phyloP scores from a whole-genome alignment of 2,797 vertebrate species.

The Hydrophis major region DNA sequence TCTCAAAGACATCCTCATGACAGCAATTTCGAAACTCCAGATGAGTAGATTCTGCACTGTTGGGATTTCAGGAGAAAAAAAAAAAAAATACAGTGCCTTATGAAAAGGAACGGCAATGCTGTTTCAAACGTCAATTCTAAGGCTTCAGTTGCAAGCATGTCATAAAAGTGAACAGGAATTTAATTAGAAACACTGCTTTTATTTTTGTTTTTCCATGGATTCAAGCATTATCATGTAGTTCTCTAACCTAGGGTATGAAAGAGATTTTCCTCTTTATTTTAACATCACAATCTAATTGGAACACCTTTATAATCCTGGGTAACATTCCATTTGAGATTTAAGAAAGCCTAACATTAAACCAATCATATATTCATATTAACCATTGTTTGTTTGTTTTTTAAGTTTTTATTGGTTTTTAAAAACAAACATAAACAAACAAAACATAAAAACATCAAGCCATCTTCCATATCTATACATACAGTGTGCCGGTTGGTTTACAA shows the following conservation, averaged over 20 bases:
- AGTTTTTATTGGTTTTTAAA: too few relatives aligned
- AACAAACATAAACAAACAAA: too few relatives aligned
- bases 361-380: background rate
- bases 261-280: background rate
- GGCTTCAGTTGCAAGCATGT: background rate
- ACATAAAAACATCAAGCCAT: too few relatives aligned
- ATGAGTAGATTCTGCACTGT: constrained; percentile 9
- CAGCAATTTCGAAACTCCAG: constrained; percentile 52
- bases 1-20: constrained; percentile 67
- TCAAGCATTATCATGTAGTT: background rate
- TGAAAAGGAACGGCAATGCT: constrained; percentile 33
- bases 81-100: background rate
- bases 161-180: background rate
- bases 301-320: background rate
- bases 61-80: constrained; percentile 55
- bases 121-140: background rate
- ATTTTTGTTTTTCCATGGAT: background rate
- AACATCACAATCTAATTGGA: background rate
- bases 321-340: background rate
- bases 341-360: background rate
- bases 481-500: too few relatives aligned
- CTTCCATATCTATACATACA: too few relatives aligned
- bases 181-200: background rate
- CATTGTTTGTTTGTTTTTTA: background rate
- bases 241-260: background rate